Evolutionary conservation across 1,140 invertebrate species (phyloP).

Genomic region (Pemphigus obesinymphae): DNA sequence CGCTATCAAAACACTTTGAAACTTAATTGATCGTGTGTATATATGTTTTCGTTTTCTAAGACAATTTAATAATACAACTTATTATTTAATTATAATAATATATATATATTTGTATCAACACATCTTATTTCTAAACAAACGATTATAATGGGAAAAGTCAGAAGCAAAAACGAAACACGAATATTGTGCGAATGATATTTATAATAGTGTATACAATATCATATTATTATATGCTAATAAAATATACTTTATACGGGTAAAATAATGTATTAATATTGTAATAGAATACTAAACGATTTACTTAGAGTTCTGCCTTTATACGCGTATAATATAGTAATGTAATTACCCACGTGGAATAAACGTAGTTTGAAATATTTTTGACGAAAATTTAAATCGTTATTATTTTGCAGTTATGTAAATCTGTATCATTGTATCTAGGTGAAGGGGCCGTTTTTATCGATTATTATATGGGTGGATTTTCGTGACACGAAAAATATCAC

Average conservation of each 20-base stretch:
- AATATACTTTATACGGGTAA: background rate
- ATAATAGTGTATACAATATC: background rate
- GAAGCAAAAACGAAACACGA: background rate
- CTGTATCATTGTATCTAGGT: too few species aligned
- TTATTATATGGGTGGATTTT: too few species aligned
- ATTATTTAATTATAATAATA: constrained; percentile 12
- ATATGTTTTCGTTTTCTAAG: constrained; percentile 21
- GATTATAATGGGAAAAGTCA: background rate
- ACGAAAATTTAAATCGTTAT: too few species aligned
- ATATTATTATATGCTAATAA: background rate
- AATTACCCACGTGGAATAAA: too few species aligned
- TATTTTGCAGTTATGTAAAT: too few species aligned
- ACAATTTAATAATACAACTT: constrained; percentile 7
- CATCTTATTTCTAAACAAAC: constrained; percentile 20
- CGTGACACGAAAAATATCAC: too few species aligned
- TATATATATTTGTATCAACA: constrained; percentile 11
- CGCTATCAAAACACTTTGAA: constrained; percentile 1
- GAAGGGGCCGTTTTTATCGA: too few species aligned
- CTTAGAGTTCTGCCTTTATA: too few species aligned
- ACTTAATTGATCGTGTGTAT: constrained; percentile 12
- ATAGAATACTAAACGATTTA: too few species aligned
- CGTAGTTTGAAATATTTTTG: too few species aligned
- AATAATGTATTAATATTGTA: too few species aligned
- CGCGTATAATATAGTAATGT: too few species aligned
- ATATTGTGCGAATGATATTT: background rate